Base-by-base conservation (phyloP, 1,140 invertebrate genomes). In the Holotrichia oblita region DNA sequence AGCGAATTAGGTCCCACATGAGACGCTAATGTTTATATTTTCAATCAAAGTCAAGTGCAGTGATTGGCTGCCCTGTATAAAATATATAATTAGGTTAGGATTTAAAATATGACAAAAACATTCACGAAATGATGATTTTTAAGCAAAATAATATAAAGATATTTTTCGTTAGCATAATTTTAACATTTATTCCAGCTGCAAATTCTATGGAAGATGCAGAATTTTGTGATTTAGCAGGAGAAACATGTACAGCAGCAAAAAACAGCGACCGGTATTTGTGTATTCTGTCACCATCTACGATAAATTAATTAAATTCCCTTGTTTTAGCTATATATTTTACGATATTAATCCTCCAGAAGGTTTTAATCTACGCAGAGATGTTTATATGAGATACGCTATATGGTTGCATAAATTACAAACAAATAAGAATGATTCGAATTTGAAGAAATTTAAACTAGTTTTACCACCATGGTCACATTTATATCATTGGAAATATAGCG, bases 361-460 rank as follows among this genome's bases (percentile, higher is more conserved):
- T 0, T 99, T 99, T 85, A 99, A 99, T 90, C 89, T 99, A 78
- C 89, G 97, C 73, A 89, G 98, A 79, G 98, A 99, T 90, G 98
- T 99, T 9, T 99, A 97, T 83, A 92, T 99, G 88, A 90, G 98
- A 83, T 90, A 98, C 82, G 96, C 97, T 12, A 93, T 94, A 75
- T 92, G 98, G 82, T 89, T 96, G 0, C 89, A 90, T 83, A 89
- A 91, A 79, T 88, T 96, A 79, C 89, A 89, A 84, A 89, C 79
- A 80, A 83, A 79, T 81, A 83, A 88, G 85, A 88, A 89, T 82
- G 27, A 75, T 20, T 82, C 81, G 40, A 82, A 85, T 87, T 80
- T 86, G 42, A 88, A 86, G 80, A 81, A 88, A 85, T 90, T 90
- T 85, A 87, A 89, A 75, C 85, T 95, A 81, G 93, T 97, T 40